Base-by-base conservation (phyloP, 2,888 invertebrate species). In the Argynnis bischoffii region DNA sequence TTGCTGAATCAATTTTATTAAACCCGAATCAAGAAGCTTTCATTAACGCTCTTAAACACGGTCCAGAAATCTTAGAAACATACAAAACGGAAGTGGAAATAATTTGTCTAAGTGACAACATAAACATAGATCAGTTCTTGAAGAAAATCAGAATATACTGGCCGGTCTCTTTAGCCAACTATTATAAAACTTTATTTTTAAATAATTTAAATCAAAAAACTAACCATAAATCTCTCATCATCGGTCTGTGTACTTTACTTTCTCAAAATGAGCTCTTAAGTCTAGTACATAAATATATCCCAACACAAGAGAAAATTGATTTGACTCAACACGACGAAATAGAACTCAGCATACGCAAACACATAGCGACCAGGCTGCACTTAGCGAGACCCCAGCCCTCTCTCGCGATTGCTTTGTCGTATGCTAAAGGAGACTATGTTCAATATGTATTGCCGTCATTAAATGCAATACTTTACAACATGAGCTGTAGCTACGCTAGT, bases 351-450 rank as follows among this genome's bases (percentile, higher is more conserved):
- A 60, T 86, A n/a, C 78, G 79, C 46, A 89, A 84, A 73, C 77
- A 84, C 69, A 81, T 90, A 46, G 86, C 85, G 3, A 83, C 82
- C 73, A 76, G 79, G 68, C 78, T 89, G 75, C 77, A 86, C 68
- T 67, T 82, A n/a, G 81, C 87, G 50, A 82, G 90, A 72, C 89
- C 89, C 4, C 76, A 82, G 6, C 74, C 79, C 4, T 70, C 81
- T 8, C 74, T 85, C 47, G 80, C 85, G 6, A 67, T 76, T 4
- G 76, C 87, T 1, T 72, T 90, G 46, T 76, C 70, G 64, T 91
- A 84, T 69, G 87, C 89, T 4, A 85, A 83, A 76, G 87, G 88
- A 31, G 89, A 90, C 73, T 89, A 89, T 69, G 77, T 89, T 53
- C 87, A 89, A 69, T 85, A 77, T 66, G 77, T 79, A 11, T 77